Evolutionary conservation across 2,797 vertebrate genomes (phyloP).

Genomic region (Limnodromus scolopaceus): DNA sequence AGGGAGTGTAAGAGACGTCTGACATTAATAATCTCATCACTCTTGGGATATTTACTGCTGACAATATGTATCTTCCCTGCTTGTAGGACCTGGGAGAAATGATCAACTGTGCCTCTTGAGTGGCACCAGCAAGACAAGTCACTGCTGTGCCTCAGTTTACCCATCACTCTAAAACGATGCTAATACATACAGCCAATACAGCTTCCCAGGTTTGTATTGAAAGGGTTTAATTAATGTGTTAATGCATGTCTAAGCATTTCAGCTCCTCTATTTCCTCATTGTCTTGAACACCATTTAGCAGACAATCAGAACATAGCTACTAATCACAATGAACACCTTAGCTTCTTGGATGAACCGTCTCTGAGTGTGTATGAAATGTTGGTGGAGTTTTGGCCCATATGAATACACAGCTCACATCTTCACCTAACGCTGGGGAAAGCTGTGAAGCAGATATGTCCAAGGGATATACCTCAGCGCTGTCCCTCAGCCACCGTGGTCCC

Average conservation of each 20-base stretch:
- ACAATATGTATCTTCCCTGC: neutral
- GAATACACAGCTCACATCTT: neutral
- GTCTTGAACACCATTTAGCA: neutral
- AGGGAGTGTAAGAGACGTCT: neutral
- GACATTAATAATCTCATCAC: neutral
- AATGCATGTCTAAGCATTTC: neutral
- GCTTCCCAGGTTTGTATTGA: neutral
- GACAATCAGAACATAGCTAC: neutral
- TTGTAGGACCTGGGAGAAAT: neutral
- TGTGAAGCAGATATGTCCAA: neutral
- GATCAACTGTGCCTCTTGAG: neutral
- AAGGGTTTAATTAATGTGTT: neutral
- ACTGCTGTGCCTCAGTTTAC: conserved; percentile 1
- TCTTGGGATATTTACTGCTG: neutral
- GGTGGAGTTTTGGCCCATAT: neutral
- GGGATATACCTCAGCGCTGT: neutral
- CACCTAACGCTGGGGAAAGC: neutral
- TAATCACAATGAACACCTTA: neutral
- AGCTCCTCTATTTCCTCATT: neutral
- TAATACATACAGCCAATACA: neutral
- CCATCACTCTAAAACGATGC: neutral
- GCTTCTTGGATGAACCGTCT: neutral
- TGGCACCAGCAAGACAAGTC: neutral
- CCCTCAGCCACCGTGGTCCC: rapidly evolving
- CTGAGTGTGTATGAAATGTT: neutral